These are phyloP conservation scores for Sebastes iracundus DNA, from an alignment of 2,797 vertebrate species.

Conservation along the genomic window DNA sequence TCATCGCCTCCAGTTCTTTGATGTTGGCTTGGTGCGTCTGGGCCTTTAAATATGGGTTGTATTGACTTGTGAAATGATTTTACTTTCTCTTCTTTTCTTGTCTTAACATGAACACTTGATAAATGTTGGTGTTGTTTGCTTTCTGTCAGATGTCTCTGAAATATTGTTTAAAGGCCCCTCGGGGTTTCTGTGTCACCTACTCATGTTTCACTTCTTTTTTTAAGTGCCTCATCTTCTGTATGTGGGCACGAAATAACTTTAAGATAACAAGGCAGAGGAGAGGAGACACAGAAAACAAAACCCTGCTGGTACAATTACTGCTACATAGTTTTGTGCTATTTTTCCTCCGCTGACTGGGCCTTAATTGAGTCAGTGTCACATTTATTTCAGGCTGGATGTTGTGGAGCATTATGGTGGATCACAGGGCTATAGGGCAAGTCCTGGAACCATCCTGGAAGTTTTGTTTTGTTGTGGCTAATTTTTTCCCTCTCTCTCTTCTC, in stretches of 20 bases:
- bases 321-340: constrained; percentile 12
- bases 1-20: too few relatives aligned
- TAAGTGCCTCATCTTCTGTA: constrained; percentile 31
- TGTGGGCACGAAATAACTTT: constrained; percentile 47
- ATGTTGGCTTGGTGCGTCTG: too few relatives aligned
- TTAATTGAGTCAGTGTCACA: constrained; percentile 18
- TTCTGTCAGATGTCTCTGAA: constrained; percentile 11
- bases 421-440: not conserved
- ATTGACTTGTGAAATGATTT: not conserved
- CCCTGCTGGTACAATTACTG: constrained; percentile 46
- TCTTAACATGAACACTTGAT: constrained; percentile 4
- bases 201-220: constrained; percentile 27
- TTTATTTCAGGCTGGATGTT: not conserved
- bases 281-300: constrained; percentile 31
- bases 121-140: constrained; percentile 14
- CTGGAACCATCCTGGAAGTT: not conserved
- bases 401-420: not conserved
- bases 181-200: constrained; percentile 22
- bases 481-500: not conserved
- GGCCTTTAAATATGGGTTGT: not conserved
- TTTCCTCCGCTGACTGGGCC: constrained; percentile 17
- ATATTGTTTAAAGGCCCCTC: constrained; percentile 21
- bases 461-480: not conserved
- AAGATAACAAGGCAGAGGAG: constrained; percentile 50
- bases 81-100: constrained; percentile 3